Conservation (phyloP, 2,113 vertebrate genomes). For the Hydrolagus affinis region DNA sequence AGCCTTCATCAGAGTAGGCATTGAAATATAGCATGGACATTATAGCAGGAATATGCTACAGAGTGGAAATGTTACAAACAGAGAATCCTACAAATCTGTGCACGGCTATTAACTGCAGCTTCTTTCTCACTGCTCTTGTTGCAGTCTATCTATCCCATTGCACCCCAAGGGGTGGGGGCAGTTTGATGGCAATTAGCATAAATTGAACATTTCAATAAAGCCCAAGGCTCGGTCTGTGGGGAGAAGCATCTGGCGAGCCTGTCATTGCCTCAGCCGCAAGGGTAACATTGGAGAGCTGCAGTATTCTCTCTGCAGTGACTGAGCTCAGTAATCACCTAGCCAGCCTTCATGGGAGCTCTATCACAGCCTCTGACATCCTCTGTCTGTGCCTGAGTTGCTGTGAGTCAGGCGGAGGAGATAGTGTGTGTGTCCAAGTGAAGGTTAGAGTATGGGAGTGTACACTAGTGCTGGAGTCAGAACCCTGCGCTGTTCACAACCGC, state of each 20-base stretch:
- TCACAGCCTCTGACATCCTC: conserved; percentile 13
- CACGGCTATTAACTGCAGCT: too few species aligned
- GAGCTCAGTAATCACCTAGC: conserved; percentile 17
- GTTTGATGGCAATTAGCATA: background rate
- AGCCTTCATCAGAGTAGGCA: too few species aligned
- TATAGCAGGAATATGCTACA: too few species aligned
- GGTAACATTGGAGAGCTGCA: background rate
- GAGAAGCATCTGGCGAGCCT: too few species aligned
- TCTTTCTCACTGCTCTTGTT: too few species aligned
- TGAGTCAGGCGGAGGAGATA: background rate
- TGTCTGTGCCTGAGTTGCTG: background rate
- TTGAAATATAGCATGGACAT: too few species aligned
- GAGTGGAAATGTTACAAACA: too few species aligned
- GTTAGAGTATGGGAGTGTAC: background rate
- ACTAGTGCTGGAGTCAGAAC: background rate
- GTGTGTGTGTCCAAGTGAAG: conserved; percentile 27
- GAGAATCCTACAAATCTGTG: too few species aligned
- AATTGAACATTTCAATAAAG: background rate
- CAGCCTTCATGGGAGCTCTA: background rate
- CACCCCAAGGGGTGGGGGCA: too few species aligned
- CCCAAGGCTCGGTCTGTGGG: background rate
- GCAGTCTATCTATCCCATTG: too few species aligned
- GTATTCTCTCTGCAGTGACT: background rate
- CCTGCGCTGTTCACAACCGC: background rate
- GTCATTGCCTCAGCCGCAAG: background rate